Conservation (phyloP, 1,140 invertebrate species). For the Drosophila nigromelanica region DNA sequence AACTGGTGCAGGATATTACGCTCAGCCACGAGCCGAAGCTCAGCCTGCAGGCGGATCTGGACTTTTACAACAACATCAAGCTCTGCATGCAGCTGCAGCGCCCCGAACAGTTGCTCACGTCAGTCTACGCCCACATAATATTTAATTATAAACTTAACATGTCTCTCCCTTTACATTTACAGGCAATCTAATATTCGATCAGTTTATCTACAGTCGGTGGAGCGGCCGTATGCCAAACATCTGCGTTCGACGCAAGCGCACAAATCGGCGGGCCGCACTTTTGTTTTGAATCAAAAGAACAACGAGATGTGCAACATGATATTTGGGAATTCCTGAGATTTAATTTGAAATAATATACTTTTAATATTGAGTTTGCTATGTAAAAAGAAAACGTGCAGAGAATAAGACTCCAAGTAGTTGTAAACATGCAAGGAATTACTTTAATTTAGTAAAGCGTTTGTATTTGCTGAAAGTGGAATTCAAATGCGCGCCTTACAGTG, state of each 20-base stretch:
- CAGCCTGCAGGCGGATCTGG: constrained; percentile 90
- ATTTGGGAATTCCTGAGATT: constrained; percentile 38
- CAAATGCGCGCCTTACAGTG: constrained; percentile 3
- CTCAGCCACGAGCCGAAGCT: constrained; percentile 89
- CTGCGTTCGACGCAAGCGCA: constrained; percentile 45
- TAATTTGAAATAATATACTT: constrained; percentile 21
- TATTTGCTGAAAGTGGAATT: background rate
- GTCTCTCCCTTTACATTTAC: background rate
- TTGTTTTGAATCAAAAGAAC: constrained; percentile 91
- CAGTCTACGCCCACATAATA: constrained; percentile 55
- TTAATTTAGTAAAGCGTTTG: background rate
- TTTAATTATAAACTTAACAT: background rate
- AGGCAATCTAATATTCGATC: constrained; percentile 58
- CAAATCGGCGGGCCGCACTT: constrained; percentile 88
- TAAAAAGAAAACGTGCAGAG: constrained; percentile 24
- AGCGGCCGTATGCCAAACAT: constrained; percentile 56
- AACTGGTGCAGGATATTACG: constrained; percentile 89
- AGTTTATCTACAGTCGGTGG: constrained; percentile 52
- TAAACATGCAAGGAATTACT: background rate
- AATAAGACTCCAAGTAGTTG: background rate
- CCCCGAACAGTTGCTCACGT: constrained; percentile 88
- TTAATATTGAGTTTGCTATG: constrained; percentile 14
- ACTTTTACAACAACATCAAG: constrained; percentile 91
- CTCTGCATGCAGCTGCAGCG: constrained; percentile 92
- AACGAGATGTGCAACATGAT: constrained; percentile 89